phyloP scores from a whole-genome alignment of 1,140 invertebrate species.

The Drosophila miranda region DNA sequence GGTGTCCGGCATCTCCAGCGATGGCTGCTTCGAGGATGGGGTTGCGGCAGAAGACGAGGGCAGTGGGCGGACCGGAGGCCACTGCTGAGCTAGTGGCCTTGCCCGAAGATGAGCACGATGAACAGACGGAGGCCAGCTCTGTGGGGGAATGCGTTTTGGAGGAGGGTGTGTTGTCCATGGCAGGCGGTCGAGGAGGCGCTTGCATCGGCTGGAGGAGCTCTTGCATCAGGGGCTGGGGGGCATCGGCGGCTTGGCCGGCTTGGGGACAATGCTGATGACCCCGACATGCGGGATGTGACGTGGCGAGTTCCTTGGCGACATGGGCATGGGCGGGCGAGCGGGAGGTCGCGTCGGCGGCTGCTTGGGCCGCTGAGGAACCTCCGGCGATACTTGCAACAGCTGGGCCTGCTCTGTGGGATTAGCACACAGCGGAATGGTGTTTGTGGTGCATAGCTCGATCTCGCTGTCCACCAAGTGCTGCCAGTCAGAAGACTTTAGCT shows the following conservation, averaged over 20 bases:
- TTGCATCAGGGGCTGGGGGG: slow-evolving; percentile 83
- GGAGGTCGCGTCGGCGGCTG: slow-evolving; percentile 84
- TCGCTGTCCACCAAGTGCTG: slow-evolving; percentile 90
- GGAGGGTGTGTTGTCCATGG: slow-evolving; percentile 74
- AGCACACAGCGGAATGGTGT: slow-evolving; percentile 89
- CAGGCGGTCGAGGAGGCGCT: slow-evolving; percentile 79
- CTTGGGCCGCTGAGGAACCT: slow-evolving; percentile 84
- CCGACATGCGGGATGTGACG: slow-evolving; percentile 80
- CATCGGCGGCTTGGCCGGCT: slow-evolving; percentile 82
- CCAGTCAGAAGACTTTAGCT: slow-evolving; percentile 94
- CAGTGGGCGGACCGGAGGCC: slow-evolving; percentile 59
- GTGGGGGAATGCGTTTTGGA: slow-evolving; percentile 76
- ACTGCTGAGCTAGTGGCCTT: slow-evolving; percentile 41
- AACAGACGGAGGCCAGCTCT: slow-evolving; percentile 54
- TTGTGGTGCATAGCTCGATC: slow-evolving; percentile 91
- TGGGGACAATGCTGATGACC: slow-evolving; percentile 76
- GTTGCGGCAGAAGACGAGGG: slow-evolving; percentile 3
- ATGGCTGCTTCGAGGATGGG: slow-evolving; percentile 16
- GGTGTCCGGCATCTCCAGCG: slow-evolving; percentile 24
- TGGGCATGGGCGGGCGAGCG: slow-evolving; percentile 84
- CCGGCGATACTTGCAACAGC: slow-evolving; percentile 81
- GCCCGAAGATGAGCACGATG: slow-evolving; percentile 61
- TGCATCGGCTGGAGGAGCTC: slow-evolving; percentile 83
- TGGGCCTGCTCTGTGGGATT: slow-evolving; percentile 74
- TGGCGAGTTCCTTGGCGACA: slow-evolving; percentile 82